Conservation (phyloP, 2,888 invertebrate species). For the Harpalus rufipes region DNA sequence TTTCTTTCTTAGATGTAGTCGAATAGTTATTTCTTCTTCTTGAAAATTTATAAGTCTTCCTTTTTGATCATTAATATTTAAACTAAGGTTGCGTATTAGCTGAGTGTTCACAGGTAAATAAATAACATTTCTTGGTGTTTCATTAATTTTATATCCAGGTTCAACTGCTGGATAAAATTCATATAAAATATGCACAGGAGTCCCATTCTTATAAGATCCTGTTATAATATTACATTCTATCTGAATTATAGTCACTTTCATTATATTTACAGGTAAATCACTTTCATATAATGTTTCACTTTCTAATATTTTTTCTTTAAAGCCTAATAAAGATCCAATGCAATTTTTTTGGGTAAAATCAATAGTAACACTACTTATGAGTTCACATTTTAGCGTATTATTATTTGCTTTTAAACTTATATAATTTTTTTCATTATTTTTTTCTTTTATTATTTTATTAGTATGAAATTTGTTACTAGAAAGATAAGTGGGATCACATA, state of each 20-base stretch:
- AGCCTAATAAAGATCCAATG: conserved; percentile 71
- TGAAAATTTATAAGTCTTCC: conserved; percentile 72
- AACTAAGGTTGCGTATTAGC: conserved; percentile 70
- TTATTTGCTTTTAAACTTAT: conserved; percentile 1
- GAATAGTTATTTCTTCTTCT: conserved; percentile 72
- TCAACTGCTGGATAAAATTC: conserved; percentile 72
- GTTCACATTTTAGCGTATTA: neutral
- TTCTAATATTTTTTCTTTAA: conserved; percentile 66
- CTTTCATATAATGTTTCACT: conserved; percentile 70
- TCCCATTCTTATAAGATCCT: conserved; percentile 62
- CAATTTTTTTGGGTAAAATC: conserved; percentile 61
- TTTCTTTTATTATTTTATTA: neutral
- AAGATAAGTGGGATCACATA: conserved; percentile 6
- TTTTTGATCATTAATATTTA: conserved; percentile 73
- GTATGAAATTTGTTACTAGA: neutral
- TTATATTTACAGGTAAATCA: conserved; percentile 72
- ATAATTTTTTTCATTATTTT: neutral
- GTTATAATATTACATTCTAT: conserved; percentile 71
- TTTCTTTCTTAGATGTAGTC: conserved; percentile 58
- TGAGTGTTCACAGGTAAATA: conserved; percentile 72
- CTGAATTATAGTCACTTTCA: conserved; percentile 71
- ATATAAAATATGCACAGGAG: conserved; percentile 73
- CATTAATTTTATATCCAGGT: conserved; percentile 73
- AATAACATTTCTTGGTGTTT: conserved; percentile 72
- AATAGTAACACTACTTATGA: neutral